A percentile compares a stretch with the other conserved stretches of the same genome.
Evolutionary conservation across 1,140 invertebrate genomes (phyloP).

Genomic region (Musca vetustissima): DNA sequence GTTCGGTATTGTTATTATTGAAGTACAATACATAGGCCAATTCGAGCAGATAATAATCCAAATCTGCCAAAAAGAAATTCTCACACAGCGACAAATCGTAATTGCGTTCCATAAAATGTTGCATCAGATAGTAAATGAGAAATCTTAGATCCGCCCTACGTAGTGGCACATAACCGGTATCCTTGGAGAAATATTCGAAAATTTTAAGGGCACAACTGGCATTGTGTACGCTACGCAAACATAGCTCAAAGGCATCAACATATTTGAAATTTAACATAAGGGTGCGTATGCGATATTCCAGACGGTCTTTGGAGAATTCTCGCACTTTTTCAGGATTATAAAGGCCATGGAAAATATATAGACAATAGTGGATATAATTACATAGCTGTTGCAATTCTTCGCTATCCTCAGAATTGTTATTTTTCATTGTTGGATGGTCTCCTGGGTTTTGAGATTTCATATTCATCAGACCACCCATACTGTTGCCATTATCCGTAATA

Average conservation of each 20-base stretch:
- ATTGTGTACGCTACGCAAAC: conserved; percentile 43
- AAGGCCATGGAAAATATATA: conserved; percentile 60
- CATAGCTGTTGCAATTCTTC: conserved; percentile 39
- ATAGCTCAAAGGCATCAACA: conserved; percentile 49
- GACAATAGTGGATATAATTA: conserved; percentile 59
- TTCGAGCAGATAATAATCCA: conserved; percentile 53
- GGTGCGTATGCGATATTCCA: conserved; percentile 52
- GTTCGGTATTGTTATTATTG: conserved; percentile 52
- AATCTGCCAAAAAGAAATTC: conserved; percentile 49
- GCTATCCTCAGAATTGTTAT: conserved; percentile 34
- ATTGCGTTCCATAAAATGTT: conserved; percentile 47
- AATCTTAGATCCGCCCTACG: conserved; percentile 50
- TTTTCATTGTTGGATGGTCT: conserved; percentile 31
- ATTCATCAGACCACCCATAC: neutral
- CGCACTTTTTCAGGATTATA: conserved; percentile 59
- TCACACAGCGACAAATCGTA: conserved; percentile 50
- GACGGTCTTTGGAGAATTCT: conserved; percentile 43
- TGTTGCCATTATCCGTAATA: conserved; percentile 2
- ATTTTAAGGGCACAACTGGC: conserved; percentile 46
- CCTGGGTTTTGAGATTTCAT: neutral
- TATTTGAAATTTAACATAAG: conserved; percentile 54
- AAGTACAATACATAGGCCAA: conserved; percentile 53
- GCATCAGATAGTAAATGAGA: conserved; percentile 52
- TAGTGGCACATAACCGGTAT: conserved; percentile 52
- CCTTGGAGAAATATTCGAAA: conserved; percentile 55